These are phyloP conservation scores for Seira sanloemensis DNA, from an alignment of 2,888 invertebrate species.

Conservation along the genomic window DNA sequence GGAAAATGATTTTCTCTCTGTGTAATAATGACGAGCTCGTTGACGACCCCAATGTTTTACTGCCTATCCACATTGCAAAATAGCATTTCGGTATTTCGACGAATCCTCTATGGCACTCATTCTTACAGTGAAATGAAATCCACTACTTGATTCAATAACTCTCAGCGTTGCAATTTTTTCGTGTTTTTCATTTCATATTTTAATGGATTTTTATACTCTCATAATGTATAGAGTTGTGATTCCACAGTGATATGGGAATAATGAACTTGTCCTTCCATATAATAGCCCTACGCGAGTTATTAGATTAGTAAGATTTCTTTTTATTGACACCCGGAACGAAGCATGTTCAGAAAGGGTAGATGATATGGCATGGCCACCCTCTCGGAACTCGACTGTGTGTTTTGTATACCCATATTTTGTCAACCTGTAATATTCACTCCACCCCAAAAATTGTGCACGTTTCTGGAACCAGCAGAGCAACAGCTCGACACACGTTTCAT, in stretches of 20 bases:
- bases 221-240: no score
- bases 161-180: constrained; percentile 9
- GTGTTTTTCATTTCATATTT: neutral
- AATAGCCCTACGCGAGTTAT: neutral
- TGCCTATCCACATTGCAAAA: constrained; percentile 5
- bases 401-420: neutral
- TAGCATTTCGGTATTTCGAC: neutral
- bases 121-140: neutral
- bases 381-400: no score
- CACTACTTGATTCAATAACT: constrained; percentile 20
- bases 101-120: no score
- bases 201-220: constrained; percentile 11
- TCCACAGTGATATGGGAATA: neutral
- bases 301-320: constrained; percentile 14
- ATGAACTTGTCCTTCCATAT: constrained; percentile 9
- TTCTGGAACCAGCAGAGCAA: constrained; percentile 22
- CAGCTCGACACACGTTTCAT: constrained; percentile 34
- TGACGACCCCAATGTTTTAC: constrained; percentile 6
- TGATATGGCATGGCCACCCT: no score
- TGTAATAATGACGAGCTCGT: constrained; percentile 7
- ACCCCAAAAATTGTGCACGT: constrained; percentile 29
- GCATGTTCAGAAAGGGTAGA: no score
- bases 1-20: constrained; percentile 8
- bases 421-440: constrained; percentile 28
- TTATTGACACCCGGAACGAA: constrained; percentile 16